Conservation (phyloP, 2,113 vertebrate species). For the Cottus gobio region DNA sequence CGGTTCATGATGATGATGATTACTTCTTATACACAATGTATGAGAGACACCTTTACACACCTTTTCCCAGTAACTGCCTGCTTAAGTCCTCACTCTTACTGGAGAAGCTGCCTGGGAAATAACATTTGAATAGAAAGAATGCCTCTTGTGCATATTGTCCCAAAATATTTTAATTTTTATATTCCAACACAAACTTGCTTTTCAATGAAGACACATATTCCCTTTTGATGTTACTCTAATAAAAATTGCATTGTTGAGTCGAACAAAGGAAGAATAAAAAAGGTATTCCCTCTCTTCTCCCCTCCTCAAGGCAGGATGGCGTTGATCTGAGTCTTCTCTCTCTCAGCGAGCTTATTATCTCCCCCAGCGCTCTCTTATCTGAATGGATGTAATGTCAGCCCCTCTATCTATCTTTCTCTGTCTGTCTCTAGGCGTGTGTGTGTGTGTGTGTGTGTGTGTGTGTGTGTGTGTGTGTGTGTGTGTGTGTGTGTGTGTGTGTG, state of each 20-base stretch:
- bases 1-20: neutral
- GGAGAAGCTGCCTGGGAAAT: neutral
- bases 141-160: neutral
- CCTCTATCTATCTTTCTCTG: conserved; percentile 51
- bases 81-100: neutral
- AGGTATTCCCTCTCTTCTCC: neutral
- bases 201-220: neutral
- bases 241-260: neutral
- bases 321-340: conserved; percentile 43
- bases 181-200: neutral
- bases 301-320: neutral
- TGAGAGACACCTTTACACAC: no score
- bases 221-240: neutral
- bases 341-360: conserved; percentile 52
- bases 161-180: neutral
- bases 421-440: conserved; percentile 32
- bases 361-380: conserved; percentile 50
- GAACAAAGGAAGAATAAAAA: neutral
- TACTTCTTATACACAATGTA: no score
- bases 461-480: conserved; percentile 13
- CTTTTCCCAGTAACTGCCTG: neutral
- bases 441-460: conserved; percentile 12
- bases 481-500: conserved; percentile 8
- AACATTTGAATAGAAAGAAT: neutral
- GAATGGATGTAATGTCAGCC: conserved; percentile 55